Evolutionary conservation across 2,113 vertebrate genomes (phyloP).

Genomic region (Edolisoma coerulescens): DNA sequence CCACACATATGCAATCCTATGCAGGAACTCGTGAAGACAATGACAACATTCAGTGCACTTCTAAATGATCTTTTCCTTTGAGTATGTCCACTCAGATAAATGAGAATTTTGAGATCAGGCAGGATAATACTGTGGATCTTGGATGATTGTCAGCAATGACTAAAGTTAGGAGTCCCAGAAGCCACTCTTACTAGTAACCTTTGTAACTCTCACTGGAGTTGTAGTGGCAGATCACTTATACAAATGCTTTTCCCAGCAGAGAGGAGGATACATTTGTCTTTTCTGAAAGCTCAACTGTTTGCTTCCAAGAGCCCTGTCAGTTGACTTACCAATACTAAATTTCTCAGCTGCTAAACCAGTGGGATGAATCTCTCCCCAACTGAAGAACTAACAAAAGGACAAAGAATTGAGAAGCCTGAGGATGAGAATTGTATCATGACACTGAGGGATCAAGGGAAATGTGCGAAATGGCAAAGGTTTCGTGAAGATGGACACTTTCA

Average conservation of each 20-base stretch:
- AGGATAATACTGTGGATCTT: background rate
- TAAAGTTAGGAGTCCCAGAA: constrained; percentile 8
- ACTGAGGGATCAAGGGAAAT: background rate
- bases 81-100: background rate
- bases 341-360: background rate
- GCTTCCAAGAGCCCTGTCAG: background rate
- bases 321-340: background rate
- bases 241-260: constrained; percentile 1
- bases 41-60: background rate
- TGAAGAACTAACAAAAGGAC: background rate
- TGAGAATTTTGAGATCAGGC: background rate
- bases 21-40: background rate
- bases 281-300: background rate
- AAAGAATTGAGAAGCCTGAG: background rate
- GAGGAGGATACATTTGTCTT: background rate
- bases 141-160: background rate
- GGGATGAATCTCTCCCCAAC: background rate
- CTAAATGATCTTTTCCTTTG: background rate
- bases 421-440: background rate
- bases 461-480: background rate
- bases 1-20: background rate
- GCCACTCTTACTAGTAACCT: background rate
- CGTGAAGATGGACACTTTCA: background rate
- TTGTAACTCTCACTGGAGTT: background rate
- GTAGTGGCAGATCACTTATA: background rate